These are phyloP conservation scores for Anoncus sp. DNA, from an alignment of 2,888 invertebrate species.

Conservation along the genomic window DNA sequence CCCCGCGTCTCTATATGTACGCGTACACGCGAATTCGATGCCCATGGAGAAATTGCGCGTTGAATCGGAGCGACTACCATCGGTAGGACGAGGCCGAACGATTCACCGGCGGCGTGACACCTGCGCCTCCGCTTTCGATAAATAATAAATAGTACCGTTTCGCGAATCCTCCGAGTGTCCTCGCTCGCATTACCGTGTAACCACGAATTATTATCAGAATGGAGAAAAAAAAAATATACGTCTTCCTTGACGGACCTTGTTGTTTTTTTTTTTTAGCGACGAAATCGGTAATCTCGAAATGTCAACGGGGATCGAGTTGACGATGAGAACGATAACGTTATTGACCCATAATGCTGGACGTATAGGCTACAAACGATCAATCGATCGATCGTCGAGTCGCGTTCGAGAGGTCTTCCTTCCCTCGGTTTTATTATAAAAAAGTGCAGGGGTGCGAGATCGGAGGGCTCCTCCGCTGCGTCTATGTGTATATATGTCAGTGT, in stretches of 20 bases:
- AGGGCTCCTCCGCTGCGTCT: background rate
- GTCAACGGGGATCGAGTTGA: too few species aligned
- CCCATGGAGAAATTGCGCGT: conserved; percentile 30
- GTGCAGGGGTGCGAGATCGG: conserved; percentile 32
- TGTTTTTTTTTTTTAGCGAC: too few species aligned
- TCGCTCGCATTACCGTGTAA: too few species aligned
- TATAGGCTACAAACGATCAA: conserved; percentile 15
- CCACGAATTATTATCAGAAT: too few species aligned
- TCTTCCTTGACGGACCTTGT: too few species aligned
- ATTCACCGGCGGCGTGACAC: conserved; percentile 39
- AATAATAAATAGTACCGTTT: background rate
- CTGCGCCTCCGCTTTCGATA: conserved; percentile 28
- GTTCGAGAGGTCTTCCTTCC: conserved; percentile 18
- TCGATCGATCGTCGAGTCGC: conserved; percentile 27
- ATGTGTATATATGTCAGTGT: conserved; percentile 1
- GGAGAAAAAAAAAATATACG: too few species aligned
- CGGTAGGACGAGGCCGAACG: conserved; percentile 33
- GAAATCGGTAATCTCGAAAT: too few species aligned
- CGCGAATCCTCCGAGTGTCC: too few species aligned
- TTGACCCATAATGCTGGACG: background rate
- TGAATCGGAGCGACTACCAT: conserved; percentile 7
- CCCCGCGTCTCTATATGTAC: conserved; percentile 19
- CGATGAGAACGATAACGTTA: too few species aligned
- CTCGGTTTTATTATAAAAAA: conserved; percentile 32
- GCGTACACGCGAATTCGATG: conserved; percentile 42